A percentile compares a stretch with the other conserved stretches of the same genome.
These are phyloP conservation scores for Anolis sagrei DNA, from an alignment of 2,113 vertebrate species.

Conservation along the genomic window DNA sequence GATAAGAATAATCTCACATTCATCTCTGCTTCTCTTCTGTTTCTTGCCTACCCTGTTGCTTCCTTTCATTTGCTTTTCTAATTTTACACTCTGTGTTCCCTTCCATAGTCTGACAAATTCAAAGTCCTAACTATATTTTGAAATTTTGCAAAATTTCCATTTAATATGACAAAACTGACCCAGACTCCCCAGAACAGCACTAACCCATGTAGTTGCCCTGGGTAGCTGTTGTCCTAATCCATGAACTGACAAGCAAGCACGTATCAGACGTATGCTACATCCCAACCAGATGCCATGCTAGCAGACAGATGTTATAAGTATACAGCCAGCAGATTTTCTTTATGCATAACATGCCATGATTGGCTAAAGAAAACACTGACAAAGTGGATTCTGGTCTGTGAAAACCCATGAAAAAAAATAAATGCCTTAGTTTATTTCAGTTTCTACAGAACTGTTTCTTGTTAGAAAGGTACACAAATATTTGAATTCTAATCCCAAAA, in stretches of 20 bases:
- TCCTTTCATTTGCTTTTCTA: too few species aligned
- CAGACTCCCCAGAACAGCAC: neutral
- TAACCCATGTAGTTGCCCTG: too few species aligned
- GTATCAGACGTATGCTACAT: neutral
- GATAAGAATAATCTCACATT: too few species aligned
- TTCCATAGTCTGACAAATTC: neutral
- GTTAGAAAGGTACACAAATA: constrained; percentile 56
- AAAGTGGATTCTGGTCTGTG: neutral
- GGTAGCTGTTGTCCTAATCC: neutral
- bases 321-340: too few species aligned
- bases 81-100: too few species aligned
- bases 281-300: neutral
- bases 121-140: neutral
- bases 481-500: constrained; percentile 63
- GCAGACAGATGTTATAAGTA: neutral
- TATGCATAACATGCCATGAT: neutral
- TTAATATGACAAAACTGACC: neutral
- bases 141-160: neutral
- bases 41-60: too few species aligned
- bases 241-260: neutral
- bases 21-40: too few species aligned
- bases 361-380: neutral
- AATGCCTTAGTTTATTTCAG: neutral
- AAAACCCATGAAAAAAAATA: neutral
- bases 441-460: neutral